Conservation (phyloP, 2,113 vertebrate genomes). For the Alectura lathami region DNA sequence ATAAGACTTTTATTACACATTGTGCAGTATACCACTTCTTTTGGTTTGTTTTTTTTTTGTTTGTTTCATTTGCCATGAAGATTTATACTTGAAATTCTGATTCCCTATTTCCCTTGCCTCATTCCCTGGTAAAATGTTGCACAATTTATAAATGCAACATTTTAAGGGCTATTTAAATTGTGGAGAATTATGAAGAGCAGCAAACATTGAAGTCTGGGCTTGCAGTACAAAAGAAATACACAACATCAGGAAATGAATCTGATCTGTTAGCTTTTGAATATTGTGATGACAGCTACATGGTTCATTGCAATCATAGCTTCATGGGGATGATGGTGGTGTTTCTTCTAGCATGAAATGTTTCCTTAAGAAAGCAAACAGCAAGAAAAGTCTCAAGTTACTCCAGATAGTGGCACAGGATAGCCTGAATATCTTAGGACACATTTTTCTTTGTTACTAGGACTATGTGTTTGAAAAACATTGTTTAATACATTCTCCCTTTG, state of each 20-base stretch:
- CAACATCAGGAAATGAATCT: too few relatives aligned
- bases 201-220: not conserved
- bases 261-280: not conserved
- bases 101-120: not conserved
- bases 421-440: rapidly evolving
- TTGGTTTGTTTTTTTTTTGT: too few relatives aligned
- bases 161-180: not conserved
- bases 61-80: too few relatives aligned
- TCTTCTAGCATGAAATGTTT: not conserved
- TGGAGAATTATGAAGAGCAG: not conserved
- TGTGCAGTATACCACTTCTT: not conserved
- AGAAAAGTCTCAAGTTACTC: not conserved
- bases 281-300: rapidly evolving
- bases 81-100: not conserved
- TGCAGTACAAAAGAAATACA: not conserved
- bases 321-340: rapidly evolving
- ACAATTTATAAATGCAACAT: not conserved
- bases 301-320: too few relatives aligned
- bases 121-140: not conserved
- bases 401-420: rapidly evolving
- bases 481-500: not conserved
- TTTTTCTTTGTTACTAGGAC: not conserved
- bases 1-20: not conserved
- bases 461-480: rapidly evolving
- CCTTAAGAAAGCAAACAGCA: not conserved